Evolutionary conservation across 1,140 invertebrate species (phyloP).

Genomic region (Temnothorax curvispinosus): DNA sequence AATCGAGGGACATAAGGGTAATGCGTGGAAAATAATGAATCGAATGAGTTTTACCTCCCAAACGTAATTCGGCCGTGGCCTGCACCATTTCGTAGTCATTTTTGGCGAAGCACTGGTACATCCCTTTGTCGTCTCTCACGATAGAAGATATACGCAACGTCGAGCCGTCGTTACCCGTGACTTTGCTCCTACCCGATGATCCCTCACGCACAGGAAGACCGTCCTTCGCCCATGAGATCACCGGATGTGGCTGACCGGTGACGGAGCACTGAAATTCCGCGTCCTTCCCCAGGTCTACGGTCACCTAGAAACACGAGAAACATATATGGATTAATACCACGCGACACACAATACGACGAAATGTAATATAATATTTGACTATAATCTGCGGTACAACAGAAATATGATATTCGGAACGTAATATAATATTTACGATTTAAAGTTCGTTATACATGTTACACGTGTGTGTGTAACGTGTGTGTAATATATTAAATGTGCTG

Average conservation of each 20-base stretch:
- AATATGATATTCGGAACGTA: not conserved
- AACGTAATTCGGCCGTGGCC: constrained; percentile 92
- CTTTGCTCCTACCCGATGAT: constrained; percentile 81
- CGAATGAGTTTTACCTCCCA: constrained; percentile 90
- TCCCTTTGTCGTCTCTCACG: constrained; percentile 92
- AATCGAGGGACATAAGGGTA: not conserved
- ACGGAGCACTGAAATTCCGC: constrained; percentile 94
- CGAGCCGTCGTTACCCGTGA: constrained; percentile 80
- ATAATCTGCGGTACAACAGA: not conserved
- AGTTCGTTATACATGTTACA: not conserved
- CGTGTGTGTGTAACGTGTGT: not conserved
- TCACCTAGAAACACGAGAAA: constrained; percentile 75
- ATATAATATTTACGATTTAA: constrained; percentile 23
- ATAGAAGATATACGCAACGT: constrained; percentile 88
- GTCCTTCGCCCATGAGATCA: constrained; percentile 94
- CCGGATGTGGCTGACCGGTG: constrained; percentile 93
- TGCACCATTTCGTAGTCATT: constrained; percentile 95
- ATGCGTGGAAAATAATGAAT: not conserved
- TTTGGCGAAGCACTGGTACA: constrained; percentile 96
- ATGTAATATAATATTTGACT: constrained; percentile 30
- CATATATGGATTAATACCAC: not conserved
- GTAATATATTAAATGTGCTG: not conserved
- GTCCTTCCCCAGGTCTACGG: constrained; percentile 93
- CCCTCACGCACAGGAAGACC: constrained; percentile 90
- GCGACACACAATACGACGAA: not conserved